Evolutionary conservation across 2,888 invertebrate genomes (phyloP), one percentile per base, ranked within the genome.

Genomic region (Heterodera filipjevi): DNA sequence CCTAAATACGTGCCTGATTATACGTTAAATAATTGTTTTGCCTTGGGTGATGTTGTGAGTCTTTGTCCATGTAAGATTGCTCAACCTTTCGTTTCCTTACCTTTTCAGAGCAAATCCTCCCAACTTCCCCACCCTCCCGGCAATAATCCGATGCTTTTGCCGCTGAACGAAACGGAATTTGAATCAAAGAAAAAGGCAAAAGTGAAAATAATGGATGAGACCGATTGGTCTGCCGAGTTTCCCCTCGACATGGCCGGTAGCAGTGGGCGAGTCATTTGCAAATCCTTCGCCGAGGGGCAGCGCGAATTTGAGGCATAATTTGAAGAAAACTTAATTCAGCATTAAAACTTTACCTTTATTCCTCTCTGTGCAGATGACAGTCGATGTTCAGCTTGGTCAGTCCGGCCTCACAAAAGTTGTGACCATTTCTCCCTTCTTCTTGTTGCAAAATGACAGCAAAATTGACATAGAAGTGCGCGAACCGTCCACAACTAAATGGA

Each of bases 161-260:
- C 96, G 2, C 96, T 96, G 91, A 93, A 93, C 77, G 94, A 95
- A 1, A 95, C 95, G 90, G 93, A 94, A 82, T 94, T 97, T 96
- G 88, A 94, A 94, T 10, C 96, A 96, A 90, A 79, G 22, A 83
- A 83, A 46, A 83, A 83, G 77, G 90, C 90, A 1, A 85, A 93
- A 14, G 92, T 99, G 53, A 92, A 94, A 85, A 92, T 98, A 0
- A 68, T 59, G n/a, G 94, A 93, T 84, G 94, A 94, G 81, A 95
- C 95, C 8, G 95, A 95, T 83, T 99, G 96, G 96, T 97, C 97
- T 1, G 86, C 97, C 84, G 95, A 95, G 90, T 98, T 99, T 90
- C 95, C 98, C 0, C 91, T 99, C 77, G 99, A 99, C 89, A 95
- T 95, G 1, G 97, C 97, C n/a, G 99, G 99, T 10, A 96, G 95